Base-by-base conservation (phyloP, 1,140 invertebrate genomes). In the Brachystomella parvula region DNA sequence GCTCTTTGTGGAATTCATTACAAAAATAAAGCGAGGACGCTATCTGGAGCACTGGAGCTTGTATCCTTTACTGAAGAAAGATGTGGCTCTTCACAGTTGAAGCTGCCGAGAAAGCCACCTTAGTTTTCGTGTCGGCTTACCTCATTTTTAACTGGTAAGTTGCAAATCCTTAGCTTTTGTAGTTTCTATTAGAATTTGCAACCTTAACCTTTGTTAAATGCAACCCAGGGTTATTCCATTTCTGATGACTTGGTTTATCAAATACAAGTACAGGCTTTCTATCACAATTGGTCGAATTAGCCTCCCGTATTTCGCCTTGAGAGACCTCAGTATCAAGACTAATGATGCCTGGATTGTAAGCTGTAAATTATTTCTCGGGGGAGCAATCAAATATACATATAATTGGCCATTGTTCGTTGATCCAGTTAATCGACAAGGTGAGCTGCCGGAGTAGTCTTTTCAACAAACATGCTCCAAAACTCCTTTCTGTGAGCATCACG, bases 401-500 rank as follows among this genome's bases (percentile, higher is more conserved):
- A 61, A 57, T 21, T 49, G n/a, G 39, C n/a, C 24, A 58, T 65
- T 71, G 56, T 30, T 31, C 64, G n/a, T n/a, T n/a, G n/a, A 80
- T 82, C 33, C 72, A 94, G 89, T 85, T 91, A 80, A 86, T 95
- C 67, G 89, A 93, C 74, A 86, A 90, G 77, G 85, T 94, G 63
- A 87, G 89, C 73, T 82, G 94, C 63, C 84, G 89, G 21, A 94
- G 91, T 76, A 93, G 90, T 79, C 87, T 93, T 75, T 84, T 94
- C 63, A 94, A 91, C 76, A 90, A 89, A 12, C 89, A 92, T 70
- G 87, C 90, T 29, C 91, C 88, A 26, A 96, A 94, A 79, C 78
- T 94, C 9, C 76, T 96, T 24, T 89, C 89, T 9, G 83, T 96
- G 31, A 85, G 92, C 29, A 84, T 93, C 70, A 83, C 85, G 61